Percentiles rank a stretch among this genome's conserved stretches.
Conservation (phyloP, 2,888 invertebrate species). For the Zaprionus lineosus region DNA sequence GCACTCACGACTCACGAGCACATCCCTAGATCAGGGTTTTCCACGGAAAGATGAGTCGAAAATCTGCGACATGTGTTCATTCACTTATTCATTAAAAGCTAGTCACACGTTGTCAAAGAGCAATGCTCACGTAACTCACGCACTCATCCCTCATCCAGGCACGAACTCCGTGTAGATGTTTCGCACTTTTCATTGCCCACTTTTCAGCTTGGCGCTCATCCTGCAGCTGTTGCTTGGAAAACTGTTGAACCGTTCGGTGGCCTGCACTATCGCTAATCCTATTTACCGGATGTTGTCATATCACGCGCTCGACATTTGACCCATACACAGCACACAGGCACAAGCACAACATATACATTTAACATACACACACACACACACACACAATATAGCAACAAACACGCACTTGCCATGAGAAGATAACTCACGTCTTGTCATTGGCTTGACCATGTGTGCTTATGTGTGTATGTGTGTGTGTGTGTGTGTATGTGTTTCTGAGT, state of each 20-base stretch:
- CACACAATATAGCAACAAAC: background rate
- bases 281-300: slow-evolving; percentile 68
- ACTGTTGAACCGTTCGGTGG: background rate
- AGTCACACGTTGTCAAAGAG: too few relatives aligned
- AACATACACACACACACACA: background rate
- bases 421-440: slow-evolving; percentile 36
- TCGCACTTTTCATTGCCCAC: slow-evolving; percentile 65
- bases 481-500: too few relatives aligned
- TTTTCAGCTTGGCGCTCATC: slow-evolving; percentile 54
- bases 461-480: background rate
- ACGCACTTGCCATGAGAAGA: slow-evolving; percentile 12
- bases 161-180: slow-evolving; percentile 42
- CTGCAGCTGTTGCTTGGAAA: slow-evolving; percentile 30
- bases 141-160: slow-evolving; percentile 10
- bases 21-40: too few relatives aligned
- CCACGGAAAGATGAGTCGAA: too few relatives aligned
- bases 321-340: slow-evolving; percentile 38
- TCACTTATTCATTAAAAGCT: too few relatives aligned
- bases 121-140: slow-evolving; percentile 2
- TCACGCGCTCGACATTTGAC: slow-evolving; percentile 72
- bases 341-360: too few relatives aligned
- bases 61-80: too few relatives aligned
- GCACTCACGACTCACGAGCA: too few relatives aligned
- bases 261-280: slow-evolving; percentile 59
- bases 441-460: slow-evolving; percentile 45